Percentiles rank a stretch among this genome's conserved stretches.
Evolutionary conservation across 2,113 vertebrate species (phyloP).

Genomic region (Anolis sagrei): DNA sequence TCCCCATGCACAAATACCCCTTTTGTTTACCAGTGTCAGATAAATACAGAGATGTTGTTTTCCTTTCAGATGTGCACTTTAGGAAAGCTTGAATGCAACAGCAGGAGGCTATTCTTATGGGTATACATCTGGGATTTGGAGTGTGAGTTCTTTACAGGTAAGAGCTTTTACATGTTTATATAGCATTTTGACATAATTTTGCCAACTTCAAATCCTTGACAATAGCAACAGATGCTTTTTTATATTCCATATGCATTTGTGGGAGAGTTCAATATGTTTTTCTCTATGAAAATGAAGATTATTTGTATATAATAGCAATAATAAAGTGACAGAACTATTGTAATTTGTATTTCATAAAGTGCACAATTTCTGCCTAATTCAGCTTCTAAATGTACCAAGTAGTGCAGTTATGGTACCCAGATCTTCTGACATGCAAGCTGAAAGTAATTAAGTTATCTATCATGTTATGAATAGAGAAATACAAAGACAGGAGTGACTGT

Average conservation of each 20-base stretch:
- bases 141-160: not conserved
- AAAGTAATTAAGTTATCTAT: not conserved
- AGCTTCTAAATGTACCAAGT: not conserved
- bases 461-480: conserved; percentile 5
- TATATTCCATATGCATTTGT: not conserved
- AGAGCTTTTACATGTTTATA: conserved; percentile 19
- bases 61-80: not conserved
- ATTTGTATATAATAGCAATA: not conserved
- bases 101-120: not conserved
- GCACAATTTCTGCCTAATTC: conserved; percentile 11
- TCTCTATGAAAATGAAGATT: not conserved
- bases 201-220: not conserved
- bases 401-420: not conserved
- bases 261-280: not conserved
- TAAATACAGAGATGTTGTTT: not conserved
- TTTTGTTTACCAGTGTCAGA: not conserved
- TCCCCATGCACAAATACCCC: not conserved
- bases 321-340: not conserved
- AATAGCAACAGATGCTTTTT: not conserved
- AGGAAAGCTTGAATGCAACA: conserved; percentile 2
- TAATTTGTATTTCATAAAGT: not conserved
- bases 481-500: not conserved
- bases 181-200: conserved; percentile 21
- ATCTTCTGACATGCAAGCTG: not conserved
- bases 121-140: not conserved